Evolutionary conservation across 2,888 invertebrate species (phyloP).

Genomic region (Pantelozetes paolii): DNA sequence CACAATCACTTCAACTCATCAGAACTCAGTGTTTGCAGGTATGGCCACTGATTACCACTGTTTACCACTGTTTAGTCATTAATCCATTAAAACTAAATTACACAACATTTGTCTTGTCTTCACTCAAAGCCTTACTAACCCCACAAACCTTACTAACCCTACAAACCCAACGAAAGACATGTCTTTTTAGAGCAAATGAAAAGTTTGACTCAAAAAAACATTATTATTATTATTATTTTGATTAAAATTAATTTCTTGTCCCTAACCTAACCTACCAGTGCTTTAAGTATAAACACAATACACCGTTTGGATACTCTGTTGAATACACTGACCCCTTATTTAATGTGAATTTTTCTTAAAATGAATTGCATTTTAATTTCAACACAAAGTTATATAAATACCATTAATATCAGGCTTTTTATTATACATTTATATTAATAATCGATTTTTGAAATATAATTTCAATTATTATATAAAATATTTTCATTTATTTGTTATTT

Average conservation of each 20-base stretch:
- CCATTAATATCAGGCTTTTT: neutral
- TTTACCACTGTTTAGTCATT: neutral
- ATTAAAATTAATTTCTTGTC: neutral
- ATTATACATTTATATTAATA: neutral
- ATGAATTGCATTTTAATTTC: neutral
- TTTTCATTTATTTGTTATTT: neutral
- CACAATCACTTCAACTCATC: conserved; percentile 20
- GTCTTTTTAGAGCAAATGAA: neutral
- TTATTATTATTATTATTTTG: neutral
- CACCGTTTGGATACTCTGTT: neutral
- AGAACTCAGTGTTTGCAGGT: conserved; percentile 20
- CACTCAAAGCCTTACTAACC: neutral
- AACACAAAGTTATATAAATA: neutral
- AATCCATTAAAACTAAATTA: neutral
- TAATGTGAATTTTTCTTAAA: neutral
- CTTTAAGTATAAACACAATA: no score
- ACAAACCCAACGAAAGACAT: neutral
- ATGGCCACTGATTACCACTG: no score
- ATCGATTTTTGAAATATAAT: neutral
- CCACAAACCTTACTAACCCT: neutral
- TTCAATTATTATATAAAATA: neutral
- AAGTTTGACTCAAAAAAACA: neutral
- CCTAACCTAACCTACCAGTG: no score
- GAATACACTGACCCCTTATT: conserved; percentile 30
- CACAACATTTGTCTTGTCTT: neutral